These are phyloP conservation scores for Oceanites oceanicus DNA, from an alignment of 2,113 vertebrate species.

Conservation along the genomic window DNA sequence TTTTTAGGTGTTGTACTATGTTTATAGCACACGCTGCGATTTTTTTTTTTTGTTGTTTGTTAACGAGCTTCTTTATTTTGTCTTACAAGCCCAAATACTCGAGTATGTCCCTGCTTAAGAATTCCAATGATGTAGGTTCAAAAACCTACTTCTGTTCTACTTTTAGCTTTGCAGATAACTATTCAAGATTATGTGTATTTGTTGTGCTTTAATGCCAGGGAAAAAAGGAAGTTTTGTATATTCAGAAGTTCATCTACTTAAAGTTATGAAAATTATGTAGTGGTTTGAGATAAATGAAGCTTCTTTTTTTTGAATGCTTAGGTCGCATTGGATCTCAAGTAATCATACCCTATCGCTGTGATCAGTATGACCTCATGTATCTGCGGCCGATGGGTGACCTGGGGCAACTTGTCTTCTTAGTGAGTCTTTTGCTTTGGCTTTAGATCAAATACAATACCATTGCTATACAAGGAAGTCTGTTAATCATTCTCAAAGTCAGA, in stretches of 20 bases:
- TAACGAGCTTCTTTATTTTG: not conserved
- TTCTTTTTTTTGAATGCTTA: slow-evolving; percentile 38
- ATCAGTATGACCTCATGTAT: slow-evolving; percentile 89
- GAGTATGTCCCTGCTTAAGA: not conserved
- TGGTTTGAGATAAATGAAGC: not conserved
- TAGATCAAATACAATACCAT: not conserved
- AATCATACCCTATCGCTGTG: slow-evolving; percentile 88
- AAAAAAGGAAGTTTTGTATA: not conserved
- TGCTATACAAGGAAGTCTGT: not conserved
- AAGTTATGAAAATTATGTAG: not conserved
- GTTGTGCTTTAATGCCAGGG: not conserved
- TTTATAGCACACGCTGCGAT: not conserved
- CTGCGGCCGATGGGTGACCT: slow-evolving; percentile 94
- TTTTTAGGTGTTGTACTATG: not conserved
- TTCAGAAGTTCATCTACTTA: not conserved
- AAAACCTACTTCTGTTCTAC: not conserved
- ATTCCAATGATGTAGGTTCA: not conserved
- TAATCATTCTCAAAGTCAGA: not conserved
- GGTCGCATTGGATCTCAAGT: slow-evolving; percentile 93
- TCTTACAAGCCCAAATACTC: not conserved
- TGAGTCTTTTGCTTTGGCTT: slow-evolving; percentile 65
- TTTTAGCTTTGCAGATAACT: not conserved
- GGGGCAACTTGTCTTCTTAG: slow-evolving; percentile 91
- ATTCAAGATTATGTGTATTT: not conserved
- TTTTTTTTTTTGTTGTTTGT: not conserved